These are phyloP conservation scores for Anolis sagrei DNA, from an alignment of 2,113 vertebrate genomes.

Conservation along the genomic window DNA sequence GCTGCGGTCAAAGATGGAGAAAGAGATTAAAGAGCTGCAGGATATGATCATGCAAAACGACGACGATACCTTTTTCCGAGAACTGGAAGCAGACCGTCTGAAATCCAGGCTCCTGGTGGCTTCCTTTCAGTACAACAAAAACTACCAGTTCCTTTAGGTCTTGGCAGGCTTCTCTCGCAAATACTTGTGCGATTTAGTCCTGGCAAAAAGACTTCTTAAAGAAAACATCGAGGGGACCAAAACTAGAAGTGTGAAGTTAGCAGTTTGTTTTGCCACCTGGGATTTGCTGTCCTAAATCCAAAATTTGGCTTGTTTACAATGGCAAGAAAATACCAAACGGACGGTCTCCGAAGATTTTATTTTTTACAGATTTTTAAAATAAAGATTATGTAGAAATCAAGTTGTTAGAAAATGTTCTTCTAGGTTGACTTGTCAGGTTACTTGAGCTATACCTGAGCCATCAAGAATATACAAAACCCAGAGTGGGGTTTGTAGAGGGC, in stretches of 20 bases:
- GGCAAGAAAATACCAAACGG: neutral
- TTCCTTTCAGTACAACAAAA: conserved; percentile 88
- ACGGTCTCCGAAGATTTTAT: conserved; percentile 14
- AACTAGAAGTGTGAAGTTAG: neutral
- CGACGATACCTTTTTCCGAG: conserved; percentile 86
- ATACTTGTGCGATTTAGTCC: neutral
- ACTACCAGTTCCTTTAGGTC: conserved; percentile 67
- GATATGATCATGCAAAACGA: conserved; percentile 85
- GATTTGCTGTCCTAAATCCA: neutral
- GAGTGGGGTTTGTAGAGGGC: neutral
- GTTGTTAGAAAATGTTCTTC: neutral
- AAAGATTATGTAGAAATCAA: conserved; percentile 40
- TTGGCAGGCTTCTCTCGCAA: accelerated
- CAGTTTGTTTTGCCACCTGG: neutral
- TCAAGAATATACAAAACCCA: neutral
- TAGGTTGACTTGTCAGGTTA: neutral
- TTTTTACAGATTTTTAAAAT: conserved; percentile 47
- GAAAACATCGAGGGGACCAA: neutral
- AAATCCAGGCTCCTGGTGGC: conserved; percentile 84
- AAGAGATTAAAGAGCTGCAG: conserved; percentile 90
- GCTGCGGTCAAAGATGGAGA: conserved; percentile 89
- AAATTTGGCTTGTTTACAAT: neutral
- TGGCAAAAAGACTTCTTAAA: neutral
- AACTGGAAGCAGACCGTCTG: conserved; percentile 88
- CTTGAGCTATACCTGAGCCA: neutral